Evolutionary conservation across 92 coral and sea anemone species (phyloP).

Genomic region (Palythoa caribaeorum): DNA sequence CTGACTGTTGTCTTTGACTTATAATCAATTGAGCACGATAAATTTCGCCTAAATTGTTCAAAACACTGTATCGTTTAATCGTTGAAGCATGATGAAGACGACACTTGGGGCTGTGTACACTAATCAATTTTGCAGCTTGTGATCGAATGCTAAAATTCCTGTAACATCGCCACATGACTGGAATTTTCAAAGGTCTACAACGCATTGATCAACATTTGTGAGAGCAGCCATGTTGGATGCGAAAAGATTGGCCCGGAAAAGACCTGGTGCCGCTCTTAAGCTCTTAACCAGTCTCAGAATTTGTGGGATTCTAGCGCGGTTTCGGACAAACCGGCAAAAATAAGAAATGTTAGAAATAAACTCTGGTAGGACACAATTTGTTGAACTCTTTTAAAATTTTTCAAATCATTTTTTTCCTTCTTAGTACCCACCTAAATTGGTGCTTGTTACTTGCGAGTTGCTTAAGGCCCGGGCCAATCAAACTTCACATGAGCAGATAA

Average conservation of each 20-base stretch:
- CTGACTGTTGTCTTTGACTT: not conserved
- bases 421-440: too few relatives aligned
- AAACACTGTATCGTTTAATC: not conserved
- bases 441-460: too few relatives aligned
- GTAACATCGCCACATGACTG: conserved; percentile 7
- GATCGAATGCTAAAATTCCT: conserved; percentile 10
- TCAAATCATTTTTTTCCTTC: too few relatives aligned
- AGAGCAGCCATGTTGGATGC: conserved; percentile 8
- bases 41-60: not conserved
- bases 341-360: too few relatives aligned
- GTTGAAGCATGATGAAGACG: not conserved
- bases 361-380: too few relatives aligned
- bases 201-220: not conserved
- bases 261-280: not conserved
- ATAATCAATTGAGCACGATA: too few relatives aligned
- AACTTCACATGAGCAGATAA: too few relatives aligned
- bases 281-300: too few relatives aligned
- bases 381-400: too few relatives aligned
- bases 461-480: too few relatives aligned
- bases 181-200: not conserved
- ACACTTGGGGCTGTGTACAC: not conserved
- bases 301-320: too few relatives aligned
- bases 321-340: too few relatives aligned
- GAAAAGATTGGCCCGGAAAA: not conserved
- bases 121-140: not conserved